Evolutionary conservation across 2,888 invertebrate species (phyloP).

Genomic region (Plusia festucae): DNA sequence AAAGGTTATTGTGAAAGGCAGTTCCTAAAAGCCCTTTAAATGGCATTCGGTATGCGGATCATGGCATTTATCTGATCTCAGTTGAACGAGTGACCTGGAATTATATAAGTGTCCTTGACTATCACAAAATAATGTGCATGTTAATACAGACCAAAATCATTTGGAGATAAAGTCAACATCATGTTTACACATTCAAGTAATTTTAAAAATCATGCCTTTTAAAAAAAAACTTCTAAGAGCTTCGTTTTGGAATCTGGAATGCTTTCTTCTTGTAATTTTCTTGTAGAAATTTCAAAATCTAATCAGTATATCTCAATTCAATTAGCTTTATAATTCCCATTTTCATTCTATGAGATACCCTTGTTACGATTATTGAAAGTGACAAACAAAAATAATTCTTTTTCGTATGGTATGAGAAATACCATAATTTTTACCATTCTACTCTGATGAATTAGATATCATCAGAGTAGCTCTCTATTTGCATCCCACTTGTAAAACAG

Average conservation of each 20-base stretch:
- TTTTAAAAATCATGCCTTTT: not conserved
- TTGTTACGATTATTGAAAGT: too few species aligned
- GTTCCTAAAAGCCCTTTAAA: constrained; percentile 43
- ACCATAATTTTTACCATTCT: too few species aligned
- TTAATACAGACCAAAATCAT: not conserved
- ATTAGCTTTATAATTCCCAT: too few species aligned
- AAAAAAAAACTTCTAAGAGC: not conserved
- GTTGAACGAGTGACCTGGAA: constrained; percentile 47
- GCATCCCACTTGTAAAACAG: not conserved
- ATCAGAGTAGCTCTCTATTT: not conserved
- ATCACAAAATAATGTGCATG: constrained; percentile 30
- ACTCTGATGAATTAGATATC: not conserved
- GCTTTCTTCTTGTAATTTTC: too few species aligned
- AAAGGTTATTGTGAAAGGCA: constrained; percentile 25
- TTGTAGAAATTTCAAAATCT: not conserved
- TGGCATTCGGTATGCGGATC: constrained; percentile 49
- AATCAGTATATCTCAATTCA: not conserved
- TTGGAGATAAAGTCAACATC: not conserved
- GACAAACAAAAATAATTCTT: too few species aligned
- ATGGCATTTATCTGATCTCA: constrained; percentile 47
- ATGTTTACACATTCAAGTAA: not conserved
- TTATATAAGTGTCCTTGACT: constrained; percentile 45
- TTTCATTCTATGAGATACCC: too few species aligned
- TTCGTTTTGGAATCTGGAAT: too few species aligned
- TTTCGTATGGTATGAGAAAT: too few species aligned